phyloP scores from a whole-genome alignment of 2,888 invertebrate species.

The Drosophila seclusa region DNA sequence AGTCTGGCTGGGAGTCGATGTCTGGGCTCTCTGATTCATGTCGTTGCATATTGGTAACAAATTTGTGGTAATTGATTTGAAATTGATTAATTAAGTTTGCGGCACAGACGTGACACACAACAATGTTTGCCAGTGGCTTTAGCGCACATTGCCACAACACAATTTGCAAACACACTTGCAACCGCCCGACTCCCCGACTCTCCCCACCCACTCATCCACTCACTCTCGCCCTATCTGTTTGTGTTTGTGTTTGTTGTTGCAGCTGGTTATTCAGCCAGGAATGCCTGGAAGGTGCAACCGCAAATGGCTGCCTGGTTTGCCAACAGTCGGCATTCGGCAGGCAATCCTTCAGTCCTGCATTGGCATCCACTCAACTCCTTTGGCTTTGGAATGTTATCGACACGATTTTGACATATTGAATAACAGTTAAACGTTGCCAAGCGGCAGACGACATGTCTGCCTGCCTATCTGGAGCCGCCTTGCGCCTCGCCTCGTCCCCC shows the following conservation, averaged over 20 bases:
- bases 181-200: not conserved
- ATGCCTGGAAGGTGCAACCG: slow-evolving; percentile 54
- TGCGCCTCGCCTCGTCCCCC: not conserved
- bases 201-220: not conserved
- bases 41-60: slow-evolving; percentile 81
- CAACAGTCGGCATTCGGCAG: slow-evolving; percentile 16
- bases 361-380: slow-evolving; percentile 1
- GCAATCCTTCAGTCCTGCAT: slow-evolving; percentile 25
- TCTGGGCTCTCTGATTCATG: slow-evolving; percentile 67
- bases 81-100: slow-evolving; percentile 80
- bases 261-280: slow-evolving; percentile 19
- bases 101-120: slow-evolving; percentile 26
- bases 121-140: slow-evolving; percentile 47
- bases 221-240: not conserved
- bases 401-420: slow-evolving; percentile 82
- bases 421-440: slow-evolving; percentile 74
- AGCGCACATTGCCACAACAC: slow-evolving; percentile 33
- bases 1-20: slow-evolving; percentile 17
- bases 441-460: slow-evolving; percentile 58
- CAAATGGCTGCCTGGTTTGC: slow-evolving; percentile 60
- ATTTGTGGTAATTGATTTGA: slow-evolving; percentile 82
- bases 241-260: slow-evolving; percentile 12
- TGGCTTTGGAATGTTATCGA: slow-evolving; percentile 69
- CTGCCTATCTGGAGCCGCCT: slow-evolving; percentile 28
- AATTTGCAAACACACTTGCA: slow-evolving; percentile 4